These are phyloP conservation scores for Ctenodactylus gundi DNA, from an alignment of 2,113 vertebrate genomes.

Conservation along the genomic window DNA sequence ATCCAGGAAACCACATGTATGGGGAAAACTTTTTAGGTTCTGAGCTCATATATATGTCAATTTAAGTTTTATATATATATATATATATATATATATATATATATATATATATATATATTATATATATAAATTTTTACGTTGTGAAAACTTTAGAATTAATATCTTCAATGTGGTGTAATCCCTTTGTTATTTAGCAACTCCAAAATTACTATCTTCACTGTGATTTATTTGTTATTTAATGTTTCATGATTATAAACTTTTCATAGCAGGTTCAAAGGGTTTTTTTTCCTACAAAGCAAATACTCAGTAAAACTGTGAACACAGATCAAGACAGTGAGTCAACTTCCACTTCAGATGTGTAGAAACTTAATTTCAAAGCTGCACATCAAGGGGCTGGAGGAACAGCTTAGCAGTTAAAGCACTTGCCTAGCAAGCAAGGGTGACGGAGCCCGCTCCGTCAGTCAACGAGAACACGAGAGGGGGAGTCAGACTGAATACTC, in stretches of 20 bases:
- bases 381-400: too few relatives aligned
- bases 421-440: too few relatives aligned
- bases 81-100: neutral
- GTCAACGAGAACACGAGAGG: too few relatives aligned
- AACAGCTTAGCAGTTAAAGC: too few relatives aligned
- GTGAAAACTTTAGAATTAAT: constrained; percentile 46
- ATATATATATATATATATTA: neutral
- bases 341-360: neutral
- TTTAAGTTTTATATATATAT: neutral
- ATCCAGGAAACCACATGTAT: neutral
- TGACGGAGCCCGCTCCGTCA: too few relatives aligned
- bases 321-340: neutral
- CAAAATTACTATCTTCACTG: constrained; percentile 33
- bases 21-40: neutral
- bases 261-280: neutral
- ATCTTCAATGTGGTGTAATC: constrained; percentile 13
- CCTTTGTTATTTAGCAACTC: constrained; percentile 38
- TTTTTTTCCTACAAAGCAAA: neutral
- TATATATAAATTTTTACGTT: neutral
- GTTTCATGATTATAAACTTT: neutral
- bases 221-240: constrained; percentile 23
- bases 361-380: constrained; percentile 5
- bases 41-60: neutral
- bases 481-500: too few relatives aligned
- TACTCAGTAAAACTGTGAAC: neutral